Percentiles rank a stretch among this genome's conserved stretches.
phyloP scores from a whole-genome alignment of 2,888 invertebrate genomes.

The Corbicula japonica region DNA sequence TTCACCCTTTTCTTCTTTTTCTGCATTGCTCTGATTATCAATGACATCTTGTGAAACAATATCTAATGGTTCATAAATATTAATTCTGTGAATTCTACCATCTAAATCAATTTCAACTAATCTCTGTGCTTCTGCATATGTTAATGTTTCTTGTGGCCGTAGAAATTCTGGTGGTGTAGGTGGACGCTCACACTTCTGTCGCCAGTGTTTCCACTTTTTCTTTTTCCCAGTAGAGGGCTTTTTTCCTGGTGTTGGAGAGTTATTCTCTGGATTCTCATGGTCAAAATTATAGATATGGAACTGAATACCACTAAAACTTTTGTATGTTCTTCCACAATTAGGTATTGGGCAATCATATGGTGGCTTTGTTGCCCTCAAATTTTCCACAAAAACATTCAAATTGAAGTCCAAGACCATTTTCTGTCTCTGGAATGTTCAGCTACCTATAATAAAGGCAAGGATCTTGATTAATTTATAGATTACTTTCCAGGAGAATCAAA shows the following conservation, averaged over 20 bases:
- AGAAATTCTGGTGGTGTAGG: conserved; percentile 86
- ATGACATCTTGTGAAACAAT: conserved; percentile 86
- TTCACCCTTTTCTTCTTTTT: conserved; percentile 84
- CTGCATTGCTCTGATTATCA: conserved; percentile 84
- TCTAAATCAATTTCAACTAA: conserved; percentile 95
- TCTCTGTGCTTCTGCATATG: conserved; percentile 94
- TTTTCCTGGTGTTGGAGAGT: conserved; percentile 74
- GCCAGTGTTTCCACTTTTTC: conserved; percentile 86
- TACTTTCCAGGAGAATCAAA: no score
- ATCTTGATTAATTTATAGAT: no score
- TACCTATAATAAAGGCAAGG: no score
- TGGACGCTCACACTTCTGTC: conserved; percentile 77
- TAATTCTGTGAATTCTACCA: conserved; percentile 91
- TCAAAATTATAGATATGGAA: conserved; percentile 95
- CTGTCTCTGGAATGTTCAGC: no score
- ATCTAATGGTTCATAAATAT: conserved; percentile 87
- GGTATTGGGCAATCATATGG: conserved; percentile 95
- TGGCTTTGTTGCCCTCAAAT: conserved; percentile 93
- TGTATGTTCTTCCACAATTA: conserved; percentile 94
- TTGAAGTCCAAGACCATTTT: conserved; percentile 93
- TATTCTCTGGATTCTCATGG: conserved; percentile 90
- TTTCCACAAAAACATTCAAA: conserved; percentile 94
- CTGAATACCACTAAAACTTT: conserved; percentile 94
- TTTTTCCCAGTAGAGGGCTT: conserved; percentile 84
- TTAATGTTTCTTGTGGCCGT: conserved; percentile 89